Evolutionary conservation across 2,113 vertebrate genomes (phyloP).

Genomic region (Sebastes schlegelii): DNA sequence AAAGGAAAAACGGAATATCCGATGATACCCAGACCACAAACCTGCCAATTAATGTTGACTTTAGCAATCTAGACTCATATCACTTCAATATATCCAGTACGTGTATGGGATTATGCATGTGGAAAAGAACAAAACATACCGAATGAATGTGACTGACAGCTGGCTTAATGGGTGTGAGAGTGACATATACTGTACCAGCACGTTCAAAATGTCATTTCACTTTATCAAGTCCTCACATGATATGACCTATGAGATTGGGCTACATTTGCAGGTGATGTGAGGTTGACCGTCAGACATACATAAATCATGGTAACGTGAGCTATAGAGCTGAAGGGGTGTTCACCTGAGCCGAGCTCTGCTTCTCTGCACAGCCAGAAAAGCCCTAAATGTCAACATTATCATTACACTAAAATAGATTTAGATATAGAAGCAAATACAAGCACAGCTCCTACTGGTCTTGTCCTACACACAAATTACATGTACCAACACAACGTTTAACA

Average conservation of each 20-base stretch:
- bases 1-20: no score
- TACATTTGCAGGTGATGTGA: background rate
- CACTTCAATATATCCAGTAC: no score
- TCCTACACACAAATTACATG: background rate
- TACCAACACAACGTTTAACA: background rate
- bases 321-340: background rate
- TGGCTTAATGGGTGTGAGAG: background rate
- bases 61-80: background rate
- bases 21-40: no score
- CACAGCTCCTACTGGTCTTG: background rate
- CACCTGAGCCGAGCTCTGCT: constrained; percentile 20
- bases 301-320: constrained; percentile 58
- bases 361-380: background rate
- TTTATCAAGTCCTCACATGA: background rate
- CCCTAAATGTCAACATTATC: no score
- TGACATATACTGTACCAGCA: no score
- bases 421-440: background rate
- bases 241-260: background rate
- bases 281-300: constrained; percentile 16
- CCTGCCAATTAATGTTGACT: no score
- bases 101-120: no score
- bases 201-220: background rate
- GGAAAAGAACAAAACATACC: background rate
- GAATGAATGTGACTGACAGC: background rate
- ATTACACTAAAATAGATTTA: background rate